Base-by-base conservation (phyloP, 2,113 vertebrate species). In the Scopus umbretta region DNA sequence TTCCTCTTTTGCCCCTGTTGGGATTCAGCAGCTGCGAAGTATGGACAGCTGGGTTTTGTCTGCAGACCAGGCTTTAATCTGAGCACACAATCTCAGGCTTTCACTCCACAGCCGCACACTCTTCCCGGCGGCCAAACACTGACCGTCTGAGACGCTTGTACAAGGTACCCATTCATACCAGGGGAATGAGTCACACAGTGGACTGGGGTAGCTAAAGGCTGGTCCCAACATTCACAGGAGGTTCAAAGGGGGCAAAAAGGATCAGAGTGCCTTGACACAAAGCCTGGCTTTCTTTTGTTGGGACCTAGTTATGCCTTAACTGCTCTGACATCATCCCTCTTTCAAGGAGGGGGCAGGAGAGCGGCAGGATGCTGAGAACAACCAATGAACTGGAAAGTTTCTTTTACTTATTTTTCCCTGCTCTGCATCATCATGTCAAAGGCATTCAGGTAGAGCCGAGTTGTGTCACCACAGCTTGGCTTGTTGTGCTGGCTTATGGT, bases 131-230 rank as follows among this genome's bases (percentile, higher is more conserved):
- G 53, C 10, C 13, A 7, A 94, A 80, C 65, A 15, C 45, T 12
- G 32, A 32, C 34, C 16, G 3, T 61, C 82, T 65, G 38, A 45
- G 79, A 40, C 0, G 84, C 55, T 68, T 90, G 94, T 90, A 95
- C 97, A 97, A 96, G 96, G 88, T 80, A 88, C 91, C 45, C 88
- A 91, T 96, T 97, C 95, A 95, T 94, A 67, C 61, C 93, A 84
- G 17, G 27, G 19, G 45, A 72, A 27, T 94, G 94, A 97, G 90
- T 97, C 97, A 97, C 68, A 25, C 92, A 45, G 47, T 3, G 11
- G 55, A 70, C 53, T 15, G 10, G 86, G 80, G 67, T 3, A 83
- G 83, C 63, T 30, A 75, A 91, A 90, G 62, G 63, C 94, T 83
- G 83, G 53, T 86, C 85, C 49, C 80, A 61, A 12, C 50, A 34